Conservation (phyloP, 2,113 vertebrate species). For the Climacteris rufus region DNA sequence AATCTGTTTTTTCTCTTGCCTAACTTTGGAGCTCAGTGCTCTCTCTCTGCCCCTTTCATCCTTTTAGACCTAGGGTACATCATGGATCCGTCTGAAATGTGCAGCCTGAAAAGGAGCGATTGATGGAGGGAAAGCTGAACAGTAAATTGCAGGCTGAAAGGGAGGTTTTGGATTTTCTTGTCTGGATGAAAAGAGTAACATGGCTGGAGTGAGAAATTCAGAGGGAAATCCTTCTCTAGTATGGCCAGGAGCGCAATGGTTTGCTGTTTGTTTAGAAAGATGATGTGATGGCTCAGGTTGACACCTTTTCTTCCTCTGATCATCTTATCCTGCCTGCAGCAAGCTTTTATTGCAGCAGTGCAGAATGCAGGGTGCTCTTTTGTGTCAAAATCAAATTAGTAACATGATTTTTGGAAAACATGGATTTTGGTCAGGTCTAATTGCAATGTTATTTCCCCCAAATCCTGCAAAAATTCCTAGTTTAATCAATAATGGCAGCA, state of each 20-base stretch:
- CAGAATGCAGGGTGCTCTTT: neutral
- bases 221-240: neutral
- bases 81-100: neutral
- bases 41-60: neutral
- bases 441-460: neutral
- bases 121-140: neutral
- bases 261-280: neutral
- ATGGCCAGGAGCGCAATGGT: neutral
- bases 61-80: neutral
- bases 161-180: neutral
- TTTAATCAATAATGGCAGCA: neutral
- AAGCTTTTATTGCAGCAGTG: neutral
- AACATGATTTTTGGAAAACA: neutral
- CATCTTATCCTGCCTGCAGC: neutral
- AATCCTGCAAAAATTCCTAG: neutral
- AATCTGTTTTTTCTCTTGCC: neutral
- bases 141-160: neutral
- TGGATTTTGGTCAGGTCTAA: neutral
- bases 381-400: neutral
- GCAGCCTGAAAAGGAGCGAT: neutral
- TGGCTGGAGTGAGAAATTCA: neutral
- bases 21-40: neutral
- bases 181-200: neutral
- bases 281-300: neutral
- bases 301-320: neutral